Evolutionary conservation across 2,113 vertebrate genomes (phyloP), one percentile per base, ranked within the genome.

Genomic region (Pogona vitticeps): DNA sequence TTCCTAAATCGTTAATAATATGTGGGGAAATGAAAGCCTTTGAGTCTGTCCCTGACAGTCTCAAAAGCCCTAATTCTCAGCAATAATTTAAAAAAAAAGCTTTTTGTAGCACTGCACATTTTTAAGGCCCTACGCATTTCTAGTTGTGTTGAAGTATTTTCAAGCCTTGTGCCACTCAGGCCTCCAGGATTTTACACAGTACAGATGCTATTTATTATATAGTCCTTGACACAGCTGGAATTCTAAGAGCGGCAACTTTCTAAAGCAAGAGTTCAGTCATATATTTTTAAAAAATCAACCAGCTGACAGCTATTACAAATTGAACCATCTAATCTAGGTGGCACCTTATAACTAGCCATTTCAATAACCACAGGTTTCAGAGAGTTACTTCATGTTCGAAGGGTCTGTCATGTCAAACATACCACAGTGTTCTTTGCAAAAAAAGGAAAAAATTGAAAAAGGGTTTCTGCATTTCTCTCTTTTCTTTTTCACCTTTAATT

Each of bases 241-340:
- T 4, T 0, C 28, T 88, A 63, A 33, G 83, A 23, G 78, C 58
- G 40, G 36, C 28, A 36, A 72, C 2, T 76, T 42, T 61, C 58
- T 83, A 76, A 15, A 88, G 58, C 42, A 13, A 80, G 13, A 59
- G 33, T 0, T 46, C 38, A 82, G 13, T 31, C 6, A 0, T 23
- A 72, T 20, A 28, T 3, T 20, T 52, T 6, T 4, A 17, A 87
- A 91, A 56, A 33, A n/a, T 31, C 86, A 89, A n/a, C 79, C 70
- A 89, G 56, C 73, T 71, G 89, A 75, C 56, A 88, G 17, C 72
- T 86, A 84, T 20, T 86, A 80, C 1, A 7, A 28, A 84, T 21
- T 84, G 84, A 90, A 77, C 80, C 1, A 85, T n/a, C 31, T 46
- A 31, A 31, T 31, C 81, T 87, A 15, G 46, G 65, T 90, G 82